Evolutionary conservation across 2,797 vertebrate species (phyloP).

Genomic region (Rhynchonycteris naso): DNA sequence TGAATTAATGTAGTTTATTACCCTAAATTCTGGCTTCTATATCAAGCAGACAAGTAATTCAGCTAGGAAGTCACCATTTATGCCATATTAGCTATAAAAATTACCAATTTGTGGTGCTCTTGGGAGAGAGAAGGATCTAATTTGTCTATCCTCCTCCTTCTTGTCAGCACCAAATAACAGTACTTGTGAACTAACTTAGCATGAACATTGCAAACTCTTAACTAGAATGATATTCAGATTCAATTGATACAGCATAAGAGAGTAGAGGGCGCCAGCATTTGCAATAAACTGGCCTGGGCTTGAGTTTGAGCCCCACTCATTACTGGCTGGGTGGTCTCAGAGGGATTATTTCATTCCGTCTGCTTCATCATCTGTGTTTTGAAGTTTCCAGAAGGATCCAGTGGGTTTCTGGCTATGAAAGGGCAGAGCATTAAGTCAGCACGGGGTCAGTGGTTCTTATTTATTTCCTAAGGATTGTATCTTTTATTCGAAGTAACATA

Average conservation of each 20-base stretch:
- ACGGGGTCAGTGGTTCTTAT: neutral
- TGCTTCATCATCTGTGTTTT: neutral
- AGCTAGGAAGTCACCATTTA: conserved; percentile 39
- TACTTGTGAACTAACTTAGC: conserved; percentile 38
- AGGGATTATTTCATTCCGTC: neutral
- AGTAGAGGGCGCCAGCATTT: neutral
- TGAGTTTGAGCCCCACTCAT: neutral
- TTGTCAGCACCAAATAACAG: neutral
- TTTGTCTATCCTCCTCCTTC: neutral
- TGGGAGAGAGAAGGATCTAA: neutral
- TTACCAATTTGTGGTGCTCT: conserved; percentile 46
- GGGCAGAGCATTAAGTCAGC: neutral
- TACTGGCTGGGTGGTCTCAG: neutral
- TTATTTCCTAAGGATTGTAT: neutral
- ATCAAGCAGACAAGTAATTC: conserved; percentile 33
- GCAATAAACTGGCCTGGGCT: neutral
- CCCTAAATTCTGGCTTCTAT: conserved; percentile 9
- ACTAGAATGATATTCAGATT: conserved; percentile 14
- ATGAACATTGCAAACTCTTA: conserved; percentile 11
- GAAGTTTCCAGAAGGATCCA: neutral
- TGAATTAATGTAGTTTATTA: conserved; percentile 42
- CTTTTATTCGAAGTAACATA: conserved; percentile 43
- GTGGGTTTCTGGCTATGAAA: neutral
- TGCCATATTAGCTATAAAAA: conserved; percentile 56
- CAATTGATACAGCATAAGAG: neutral